Base-by-base conservation (phyloP, 2,113 vertebrate genomes). In the Notiomystis cincta region DNA sequence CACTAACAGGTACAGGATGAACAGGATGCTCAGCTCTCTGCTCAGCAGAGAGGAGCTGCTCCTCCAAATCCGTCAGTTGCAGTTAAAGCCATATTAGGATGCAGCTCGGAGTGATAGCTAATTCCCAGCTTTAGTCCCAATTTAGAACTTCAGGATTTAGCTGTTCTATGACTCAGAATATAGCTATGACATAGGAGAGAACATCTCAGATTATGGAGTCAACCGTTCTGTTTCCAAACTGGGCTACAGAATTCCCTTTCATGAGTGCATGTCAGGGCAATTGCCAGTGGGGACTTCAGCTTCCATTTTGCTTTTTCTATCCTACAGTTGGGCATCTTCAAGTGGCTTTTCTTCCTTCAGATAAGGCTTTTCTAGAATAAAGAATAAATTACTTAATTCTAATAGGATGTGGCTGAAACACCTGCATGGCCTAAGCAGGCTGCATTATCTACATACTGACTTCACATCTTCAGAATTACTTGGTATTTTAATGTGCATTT, bases 401-500 rank as follows among this genome's bases (percentile, higher is more conserved):
- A 93, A 91, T 91, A 54, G 79, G 38, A 58, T 82, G 53, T 67
- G 58, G 79, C 87, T 90, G 48, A 65, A 77, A 71, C 53, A 53
- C 57, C n/a, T 79, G 60, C 45, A 31, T 23, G 38, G 70, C 82
- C 71, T 80, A 76, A 87, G 65, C 62, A 54, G 44, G 56, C 54
- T 92, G 62, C 83, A 31, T 91, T 95, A 92, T 56, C 73, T 90
- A 62, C n/a, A 60, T 35, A 40, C 45, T 92, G 89, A 88, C 94
- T 90, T 93, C 50, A 88, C 94, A 91, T 93, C 50, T 69, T 93
- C 35, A 91, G 58, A 95, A 95, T 95, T 91, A 90, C 70, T 60
- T 3, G 4, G n/a, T 56, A 88, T 87, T 94, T 95, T 95, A 95
- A 95, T 86, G 85, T 67, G 72, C 93, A 69, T 91, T 95, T 96